Conservation (phyloP, 2,113 vertebrate genomes). For the Rissa tridactyla region DNA sequence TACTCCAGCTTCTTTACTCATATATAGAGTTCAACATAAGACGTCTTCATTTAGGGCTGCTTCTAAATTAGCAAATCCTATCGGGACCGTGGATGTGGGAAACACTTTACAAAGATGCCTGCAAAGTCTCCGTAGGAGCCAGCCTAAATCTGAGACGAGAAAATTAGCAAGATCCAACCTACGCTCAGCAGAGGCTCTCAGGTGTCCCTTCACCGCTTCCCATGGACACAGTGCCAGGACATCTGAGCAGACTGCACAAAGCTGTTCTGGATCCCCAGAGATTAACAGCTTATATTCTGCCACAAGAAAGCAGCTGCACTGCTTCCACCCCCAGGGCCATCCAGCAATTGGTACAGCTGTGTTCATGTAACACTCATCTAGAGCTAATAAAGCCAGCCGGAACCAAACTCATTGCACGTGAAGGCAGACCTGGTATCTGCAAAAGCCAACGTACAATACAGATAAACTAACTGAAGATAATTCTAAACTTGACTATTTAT, state of each 20-base stretch:
- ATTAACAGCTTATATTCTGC: neutral
- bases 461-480: neutral
- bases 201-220: neutral
- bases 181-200: neutral
- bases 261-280: neutral
- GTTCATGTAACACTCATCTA: rapidly evolving
- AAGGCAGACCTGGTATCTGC: neutral
- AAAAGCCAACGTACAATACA: neutral
- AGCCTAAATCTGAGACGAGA: neutral
- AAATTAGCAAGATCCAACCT: neutral
- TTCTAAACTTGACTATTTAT: neutral
- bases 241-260: neutral
- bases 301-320: neutral
- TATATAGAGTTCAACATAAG: neutral
- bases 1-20: neutral
- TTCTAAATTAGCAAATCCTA: neutral
- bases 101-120: neutral
- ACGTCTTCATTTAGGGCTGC: neutral
- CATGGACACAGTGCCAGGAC: neutral
- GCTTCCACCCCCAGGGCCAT: neutral
- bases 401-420: neutral
- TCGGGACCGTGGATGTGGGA: neutral
- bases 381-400: neutral
- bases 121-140: neutral
- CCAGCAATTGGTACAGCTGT: rapidly evolving